Evolutionary conservation across 2,888 invertebrate species (phyloP), one percentile per base, ranked within the genome.

Genomic region (Dasysyrphus tricinctus): DNA sequence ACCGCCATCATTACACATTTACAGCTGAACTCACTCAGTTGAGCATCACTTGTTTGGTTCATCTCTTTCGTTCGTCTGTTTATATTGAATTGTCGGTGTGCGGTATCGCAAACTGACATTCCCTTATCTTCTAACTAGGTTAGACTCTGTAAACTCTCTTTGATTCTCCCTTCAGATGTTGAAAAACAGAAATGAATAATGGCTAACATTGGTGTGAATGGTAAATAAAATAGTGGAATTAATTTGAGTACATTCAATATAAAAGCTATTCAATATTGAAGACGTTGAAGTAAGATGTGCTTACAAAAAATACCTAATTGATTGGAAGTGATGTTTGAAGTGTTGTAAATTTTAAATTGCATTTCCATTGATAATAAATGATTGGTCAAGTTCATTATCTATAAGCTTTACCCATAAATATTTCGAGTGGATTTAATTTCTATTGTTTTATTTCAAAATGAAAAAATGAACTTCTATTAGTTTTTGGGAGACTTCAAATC

Each of bases 71-170:
- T 47, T 74, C 65, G 67, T 54, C 3, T 29, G 14, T 54, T 54
- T 54, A 54, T 54, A 32, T 76, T 84, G 49, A 51, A 54, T 75
- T 54, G 19, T 54, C 14, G 54, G n/a, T n/a, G 5, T 59, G 59
- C 47, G 70, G 11, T 56, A 72, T 75, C 57, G 70, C 37, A 8
- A 70, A 47, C 63, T 54, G 57, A 44, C 75, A 75, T 69, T 79
- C 2, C 7, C 5, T 57, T 59, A 12, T 59, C 34, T n/a, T 49
- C 11, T 80, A 80, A 85, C 84, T 69, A 63, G 81, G 81, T 81
- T 77, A 85, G 54, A 37, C 77, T 63, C 69, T 65, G 34, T 44
- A 72, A 78, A 51, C 24, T 73, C 14, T 65, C 37, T 44, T 39
- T 29, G 34, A 74, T n/a, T 70, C 19, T 32, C 51, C 19, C 3